phyloP scores from a whole-genome alignment of 2,888 invertebrate genomes.

The Laspeyria flexula region DNA sequence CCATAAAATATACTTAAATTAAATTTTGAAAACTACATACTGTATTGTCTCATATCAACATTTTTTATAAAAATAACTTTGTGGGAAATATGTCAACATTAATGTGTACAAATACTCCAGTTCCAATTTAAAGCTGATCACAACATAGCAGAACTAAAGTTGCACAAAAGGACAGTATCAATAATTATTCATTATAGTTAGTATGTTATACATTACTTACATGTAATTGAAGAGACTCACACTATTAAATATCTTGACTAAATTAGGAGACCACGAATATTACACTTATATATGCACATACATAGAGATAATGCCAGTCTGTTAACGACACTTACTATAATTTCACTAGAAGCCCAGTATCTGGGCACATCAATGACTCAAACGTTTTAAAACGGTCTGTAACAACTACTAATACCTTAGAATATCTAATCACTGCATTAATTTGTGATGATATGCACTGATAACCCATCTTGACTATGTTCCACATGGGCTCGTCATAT shows the following conservation, averaged over 20 bases:
- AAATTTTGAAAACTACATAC: conserved; percentile 70
- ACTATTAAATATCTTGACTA: conserved; percentile 86
- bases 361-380: conserved; percentile 82
- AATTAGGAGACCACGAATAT: conserved; percentile 84
- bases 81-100: conserved; percentile 75
- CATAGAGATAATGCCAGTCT: conserved; percentile 86
- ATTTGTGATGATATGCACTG: conserved; percentile 86
- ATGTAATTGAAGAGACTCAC: conserved; percentile 82
- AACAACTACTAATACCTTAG: conserved; percentile 85
- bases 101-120: conserved; percentile 81
- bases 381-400: conserved; percentile 81
- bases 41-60: conserved; percentile 84
- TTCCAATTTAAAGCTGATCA: conserved; percentile 83
- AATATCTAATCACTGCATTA: conserved; percentile 85
- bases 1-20: conserved; percentile 57
- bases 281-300: conserved; percentile 82
- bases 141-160: conserved; percentile 83
- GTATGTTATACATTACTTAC: conserved; percentile 80
- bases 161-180: conserved; percentile 81
- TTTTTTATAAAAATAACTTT: conserved; percentile 83
- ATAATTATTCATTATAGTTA: conserved; percentile 72
- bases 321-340: conserved; percentile 83
- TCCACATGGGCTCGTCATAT: conserved; percentile 67
- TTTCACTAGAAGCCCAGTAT: conserved; percentile 82
- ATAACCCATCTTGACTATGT: conserved; percentile 78